Evolutionary conservation across 2,113 vertebrate genomes (phyloP).

Genomic region (Gasterosteus aculeatus): DNA sequence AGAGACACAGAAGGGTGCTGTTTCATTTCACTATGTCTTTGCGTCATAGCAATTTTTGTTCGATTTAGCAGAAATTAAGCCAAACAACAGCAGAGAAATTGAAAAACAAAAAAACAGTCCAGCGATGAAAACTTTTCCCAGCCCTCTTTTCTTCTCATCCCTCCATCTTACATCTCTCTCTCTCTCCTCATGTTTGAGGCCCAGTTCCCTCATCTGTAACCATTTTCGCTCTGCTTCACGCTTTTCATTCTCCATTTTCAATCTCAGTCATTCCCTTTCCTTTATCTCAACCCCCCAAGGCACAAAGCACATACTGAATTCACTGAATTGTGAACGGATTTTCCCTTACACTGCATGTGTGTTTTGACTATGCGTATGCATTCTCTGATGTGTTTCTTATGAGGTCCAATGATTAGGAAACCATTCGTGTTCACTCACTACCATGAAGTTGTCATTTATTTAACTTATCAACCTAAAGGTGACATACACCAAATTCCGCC

Average conservation of each 20-base stretch:
- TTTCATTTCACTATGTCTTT: neutral
- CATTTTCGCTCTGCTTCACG: constrained; percentile 44
- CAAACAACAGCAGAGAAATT: neutral
- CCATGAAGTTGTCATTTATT: constrained; percentile 20
- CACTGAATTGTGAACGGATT: constrained; percentile 43
- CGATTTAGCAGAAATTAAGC: neutral
- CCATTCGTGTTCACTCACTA: neutral
- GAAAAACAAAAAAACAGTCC: neutral
- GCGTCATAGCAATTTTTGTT: neutral
- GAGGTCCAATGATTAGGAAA: constrained; percentile 22
- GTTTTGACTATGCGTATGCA: neutral
- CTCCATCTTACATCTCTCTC: neutral
- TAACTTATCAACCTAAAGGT: constrained; percentile 1
- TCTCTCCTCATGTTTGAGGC: neutral
- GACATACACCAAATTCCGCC: neutral
- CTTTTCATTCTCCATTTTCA: constrained; percentile 51
- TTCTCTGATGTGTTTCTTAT: constrained; percentile 6
- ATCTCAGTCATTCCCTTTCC: constrained; percentile 29
- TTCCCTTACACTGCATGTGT: constrained; percentile 8
- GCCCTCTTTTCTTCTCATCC: constrained; percentile 6
- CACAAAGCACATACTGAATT: constrained; percentile 12
- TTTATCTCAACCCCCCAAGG: constrained; percentile 44
- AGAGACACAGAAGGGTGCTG: neutral
- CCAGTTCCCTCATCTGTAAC: constrained; percentile 49
- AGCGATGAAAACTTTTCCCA: neutral